phyloP scores from a whole-genome alignment of 2,888 invertebrate genomes.

The Meiosimyza decipiens region DNA sequence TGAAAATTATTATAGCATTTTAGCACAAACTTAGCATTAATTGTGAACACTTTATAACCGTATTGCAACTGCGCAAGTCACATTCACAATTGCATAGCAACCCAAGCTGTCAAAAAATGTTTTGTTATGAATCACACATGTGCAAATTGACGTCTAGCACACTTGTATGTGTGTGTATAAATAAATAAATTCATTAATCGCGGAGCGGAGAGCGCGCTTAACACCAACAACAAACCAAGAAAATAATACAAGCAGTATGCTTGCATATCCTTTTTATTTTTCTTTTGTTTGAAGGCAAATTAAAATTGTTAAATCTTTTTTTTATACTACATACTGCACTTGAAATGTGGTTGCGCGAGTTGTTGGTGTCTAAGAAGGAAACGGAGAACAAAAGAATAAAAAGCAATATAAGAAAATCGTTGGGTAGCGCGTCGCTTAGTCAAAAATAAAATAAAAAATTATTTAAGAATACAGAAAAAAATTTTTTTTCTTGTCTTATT shows the following conservation, averaged over 20 bases:
- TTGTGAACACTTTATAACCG: neutral
- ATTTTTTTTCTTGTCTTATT: too few relatives aligned
- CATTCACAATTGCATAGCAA: conserved; percentile 25
- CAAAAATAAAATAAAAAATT: neutral
- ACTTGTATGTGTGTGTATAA: conserved; percentile 3
- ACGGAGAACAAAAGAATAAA: neutral
- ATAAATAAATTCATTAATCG: conserved; percentile 16
- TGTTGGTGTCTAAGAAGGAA: conserved; percentile 3
- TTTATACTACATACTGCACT: conserved; percentile 21
- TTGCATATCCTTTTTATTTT: conserved; percentile 32
- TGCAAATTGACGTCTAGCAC: neutral
- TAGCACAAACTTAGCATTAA: neutral
- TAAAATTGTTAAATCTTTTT: conserved; percentile 28
- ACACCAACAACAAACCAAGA: conserved; percentile 26
- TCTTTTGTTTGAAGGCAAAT: conserved; percentile 23
- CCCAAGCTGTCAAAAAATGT: conserved; percentile 24
- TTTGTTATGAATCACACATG: conserved; percentile 26
- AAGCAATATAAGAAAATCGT: conserved; percentile 6
- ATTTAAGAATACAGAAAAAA: neutral
- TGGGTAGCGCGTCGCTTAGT: too few relatives aligned
- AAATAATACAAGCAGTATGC: too few relatives aligned
- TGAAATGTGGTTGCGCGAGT: conserved; percentile 12
- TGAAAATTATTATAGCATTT: neutral
- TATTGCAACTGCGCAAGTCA: neutral
- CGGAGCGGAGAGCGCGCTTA: neutral